Percentiles rank a stretch among this genome's conserved stretches.
These are phyloP conservation scores for Perca flavescens DNA, from an alignment of 2,113 vertebrate genomes.

Conservation along the genomic window DNA sequence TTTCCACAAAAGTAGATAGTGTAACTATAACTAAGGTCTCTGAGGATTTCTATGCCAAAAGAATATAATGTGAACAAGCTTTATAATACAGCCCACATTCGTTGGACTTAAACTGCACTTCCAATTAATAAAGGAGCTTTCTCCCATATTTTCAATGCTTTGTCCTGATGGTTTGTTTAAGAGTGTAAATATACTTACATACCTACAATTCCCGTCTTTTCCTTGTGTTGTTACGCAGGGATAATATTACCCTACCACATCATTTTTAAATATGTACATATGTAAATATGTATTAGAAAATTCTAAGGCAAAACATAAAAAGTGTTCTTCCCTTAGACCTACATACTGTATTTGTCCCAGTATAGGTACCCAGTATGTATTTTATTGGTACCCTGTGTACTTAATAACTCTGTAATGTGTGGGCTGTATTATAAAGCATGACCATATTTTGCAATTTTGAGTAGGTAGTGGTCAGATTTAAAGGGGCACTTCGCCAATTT, in stretches of 20 bases:
- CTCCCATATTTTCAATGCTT: neutral
- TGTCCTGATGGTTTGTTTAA: neutral
- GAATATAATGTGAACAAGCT: neutral
- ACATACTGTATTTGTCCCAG: neutral
- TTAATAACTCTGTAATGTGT: neutral
- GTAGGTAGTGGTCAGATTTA: neutral
- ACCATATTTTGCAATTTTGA: neutral
- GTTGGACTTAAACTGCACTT: neutral
- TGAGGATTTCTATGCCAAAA: neutral
- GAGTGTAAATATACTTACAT: neutral
- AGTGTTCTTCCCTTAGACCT: neutral
- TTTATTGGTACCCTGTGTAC: neutral
- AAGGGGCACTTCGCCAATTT: neutral
- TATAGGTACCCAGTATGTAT: neutral
- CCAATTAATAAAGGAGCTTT: neutral
- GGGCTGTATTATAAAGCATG: neutral
- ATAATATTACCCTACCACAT: neutral
- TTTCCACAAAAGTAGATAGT: neutral
- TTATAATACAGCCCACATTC: neutral
- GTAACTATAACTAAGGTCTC: neutral
- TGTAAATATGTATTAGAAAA: neutral
- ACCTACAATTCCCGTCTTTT: neutral
- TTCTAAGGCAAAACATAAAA: no score
- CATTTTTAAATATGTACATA: neutral
- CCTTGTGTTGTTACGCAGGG: neutral